Base-by-base conservation (phyloP, 2,113 vertebrate species). In the Callipepla californica region DNA sequence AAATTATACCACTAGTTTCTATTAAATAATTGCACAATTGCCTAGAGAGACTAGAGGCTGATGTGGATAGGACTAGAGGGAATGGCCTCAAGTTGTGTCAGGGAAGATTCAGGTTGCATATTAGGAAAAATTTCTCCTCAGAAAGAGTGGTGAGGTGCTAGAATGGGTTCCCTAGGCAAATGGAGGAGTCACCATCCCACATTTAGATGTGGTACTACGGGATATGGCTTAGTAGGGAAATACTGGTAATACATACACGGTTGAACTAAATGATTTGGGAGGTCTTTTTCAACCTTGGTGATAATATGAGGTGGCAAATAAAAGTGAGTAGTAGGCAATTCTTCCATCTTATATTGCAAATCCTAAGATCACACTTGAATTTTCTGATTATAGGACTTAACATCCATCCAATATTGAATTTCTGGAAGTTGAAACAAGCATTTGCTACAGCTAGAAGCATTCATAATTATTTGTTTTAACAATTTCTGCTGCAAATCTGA, bases 1-100 rank as follows among this genome's bases (percentile, higher is more conserved):
- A 25, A 88, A 85, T 91, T 81, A 86, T 57, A 63, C 25, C 45
- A 92, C 30, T 51, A 78, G 67, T 65, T 92, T 90, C 85, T 85
- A 62, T 32, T 51, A 92, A 90, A 87, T 57, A 94, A 91, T 85
- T 92, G 68, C 72, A 91, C 75, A 91, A 91, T 50, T 87, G 81
- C 59, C 75, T 94, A 92, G 59, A 53, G 44, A 81, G 30, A 78
- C 91, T 85, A 78, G 89, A 93, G 59, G 68, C 70, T 93, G 75
- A 85, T 83, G 68, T 70, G 84, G 51, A 53, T 30, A 30, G 51
- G 51, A 30, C 26, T 53, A 53, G 51, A 53, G 15, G 51, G 51
- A 53, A 53, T 53, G 26, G 51, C 26, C 26, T 53, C 26, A 53
- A 53, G 51, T 28, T 16, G 51, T 53, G 51, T 15, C 51, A 28